Evolutionary conservation across 2,113 vertebrate genomes (phyloP), one percentile per base, ranked within the genome.

Genomic region (Camelus dromedarius): DNA sequence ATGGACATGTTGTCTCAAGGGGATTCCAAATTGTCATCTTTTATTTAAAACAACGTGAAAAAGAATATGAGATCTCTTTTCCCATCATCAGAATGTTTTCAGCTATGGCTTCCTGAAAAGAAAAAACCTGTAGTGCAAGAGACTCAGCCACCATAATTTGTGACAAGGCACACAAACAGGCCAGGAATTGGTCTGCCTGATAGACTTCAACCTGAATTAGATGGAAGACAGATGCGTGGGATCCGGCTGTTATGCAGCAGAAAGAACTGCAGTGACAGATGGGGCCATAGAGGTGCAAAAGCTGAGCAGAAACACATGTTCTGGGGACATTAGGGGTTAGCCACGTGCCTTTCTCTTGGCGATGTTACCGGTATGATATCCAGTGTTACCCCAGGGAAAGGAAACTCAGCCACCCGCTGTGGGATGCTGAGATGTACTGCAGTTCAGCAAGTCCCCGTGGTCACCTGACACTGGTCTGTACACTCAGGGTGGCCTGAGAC

Each of bases 201-300:
- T 28, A n/a, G 90, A 60, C 70, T 97, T 96, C 92, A 6, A 75
- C 96, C 81, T 70, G 89, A 84, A 94, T 95, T 92, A 56, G 90
- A 48, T 20, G 70, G 24, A 93, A 94, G 91, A 96, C 75, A 91
- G 28, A 91, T 81, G 89, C 84, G 9, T 19, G 4, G 54, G 14
- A 46, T 85, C 42, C 54, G 95, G 91, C 1, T 8, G 18, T 46
- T 70, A 48, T 0, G 20, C 73, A 42, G 42, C 91, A 76, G 72
- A 84, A 32, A 93, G 92, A 30, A 95, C 77, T 69, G 32, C 50
- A 9, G 8, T 20, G 10, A 93, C 84, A 80, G 88, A 81, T 16
- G 24, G 48, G 91, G 92, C 30, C 32, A 93, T 72, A 73, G 95
- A 95, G 89, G 91, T 90, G 76, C 82, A 66, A 93, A 95, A 46